Evolutionary conservation across 1,140 invertebrate genomes (phyloP).

Genomic region (Brachionus paranguensis): DNA sequence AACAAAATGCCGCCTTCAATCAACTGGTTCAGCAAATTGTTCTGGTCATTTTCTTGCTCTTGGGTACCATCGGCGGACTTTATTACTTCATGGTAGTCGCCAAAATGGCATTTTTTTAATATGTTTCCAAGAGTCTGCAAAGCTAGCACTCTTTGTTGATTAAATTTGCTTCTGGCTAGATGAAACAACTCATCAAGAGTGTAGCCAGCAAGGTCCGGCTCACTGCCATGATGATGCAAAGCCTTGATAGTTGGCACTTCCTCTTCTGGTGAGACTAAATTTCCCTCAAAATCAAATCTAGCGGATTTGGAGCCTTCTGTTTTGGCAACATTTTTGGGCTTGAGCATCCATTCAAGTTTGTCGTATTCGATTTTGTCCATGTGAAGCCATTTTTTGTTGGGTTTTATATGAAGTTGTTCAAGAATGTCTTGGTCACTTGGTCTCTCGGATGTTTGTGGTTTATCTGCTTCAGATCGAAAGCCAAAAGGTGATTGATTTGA

Average conservation of each 20-base stretch:
- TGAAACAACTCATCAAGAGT: conserved; percentile 76
- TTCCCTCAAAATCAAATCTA: conserved; percentile 62
- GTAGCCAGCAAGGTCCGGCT: conserved; percentile 79
- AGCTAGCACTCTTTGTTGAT: conserved; percentile 72
- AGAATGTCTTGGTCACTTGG: conserved; percentile 45
- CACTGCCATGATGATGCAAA: conserved; percentile 83
- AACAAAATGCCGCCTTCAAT: conserved; percentile 66
- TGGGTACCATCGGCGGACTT: neutral
- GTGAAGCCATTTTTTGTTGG: conserved; percentile 66
- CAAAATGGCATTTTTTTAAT: conserved; percentile 61
- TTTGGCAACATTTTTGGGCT: conserved; percentile 3
- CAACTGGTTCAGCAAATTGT: conserved; percentile 56
- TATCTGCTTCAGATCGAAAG: conserved; percentile 42
- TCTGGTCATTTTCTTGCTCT: conserved; percentile 40
- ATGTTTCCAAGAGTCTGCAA: conserved; percentile 72
- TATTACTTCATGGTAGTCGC: neutral
- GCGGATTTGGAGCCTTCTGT: conserved; percentile 58
- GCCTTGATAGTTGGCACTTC: conserved; percentile 62
- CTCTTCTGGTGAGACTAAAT: conserved; percentile 53
- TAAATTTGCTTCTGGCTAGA: conserved; percentile 63
- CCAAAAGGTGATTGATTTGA: conserved; percentile 43
- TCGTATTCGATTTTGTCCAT: conserved; percentile 74
- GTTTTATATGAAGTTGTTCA: conserved; percentile 44
- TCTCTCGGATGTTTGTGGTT: neutral
- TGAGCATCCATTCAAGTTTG: conserved; percentile 74